Percentiles rank a stretch among this genome's conserved stretches.
Conservation (phyloP, 1,140 invertebrate species). For the Epicauta chinensis region DNA sequence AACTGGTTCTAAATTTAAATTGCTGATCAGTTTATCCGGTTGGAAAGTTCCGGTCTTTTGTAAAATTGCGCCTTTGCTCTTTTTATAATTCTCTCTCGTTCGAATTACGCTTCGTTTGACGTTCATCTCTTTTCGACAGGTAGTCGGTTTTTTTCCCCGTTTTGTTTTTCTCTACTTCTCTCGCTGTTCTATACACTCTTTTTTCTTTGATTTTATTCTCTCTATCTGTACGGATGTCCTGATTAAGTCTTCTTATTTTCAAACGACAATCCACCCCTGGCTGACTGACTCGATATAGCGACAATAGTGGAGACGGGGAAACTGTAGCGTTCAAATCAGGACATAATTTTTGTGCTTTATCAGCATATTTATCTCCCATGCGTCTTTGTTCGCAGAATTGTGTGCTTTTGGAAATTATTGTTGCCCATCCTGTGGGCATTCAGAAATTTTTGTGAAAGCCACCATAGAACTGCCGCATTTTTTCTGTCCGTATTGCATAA, state of each 20-base stretch:
- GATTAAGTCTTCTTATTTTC: conserved; percentile 17
- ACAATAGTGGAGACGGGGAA: not conserved
- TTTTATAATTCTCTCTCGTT: conserved; percentile 24
- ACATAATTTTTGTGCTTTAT: not conserved
- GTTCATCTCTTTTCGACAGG: conserved; percentile 18
- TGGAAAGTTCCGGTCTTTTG: conserved; percentile 35
- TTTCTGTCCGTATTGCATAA: not conserved
- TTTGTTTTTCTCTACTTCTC: too few species aligned
- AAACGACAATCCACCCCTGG: not conserved
- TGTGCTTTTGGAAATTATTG: not conserved
- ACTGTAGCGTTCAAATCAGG: not conserved
- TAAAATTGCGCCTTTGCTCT: conserved; percentile 25
- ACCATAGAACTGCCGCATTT: too few species aligned
- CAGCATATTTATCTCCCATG: not conserved
- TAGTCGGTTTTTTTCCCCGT: not conserved
- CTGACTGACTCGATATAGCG: conserved; percentile 7
- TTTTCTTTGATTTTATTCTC: too few species aligned
- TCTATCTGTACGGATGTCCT: too few species aligned
- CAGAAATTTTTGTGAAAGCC: too few species aligned
- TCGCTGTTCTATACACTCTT: not conserved
- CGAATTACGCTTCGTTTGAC: conserved; percentile 29
- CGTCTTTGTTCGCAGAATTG: not conserved
- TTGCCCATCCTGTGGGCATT: too few species aligned
- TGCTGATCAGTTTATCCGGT: conserved; percentile 39
- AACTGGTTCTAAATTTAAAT: conserved; percentile 35